Evolutionary conservation across 2,888 invertebrate genomes (phyloP).

Genomic region (Busseola fusca): DNA sequence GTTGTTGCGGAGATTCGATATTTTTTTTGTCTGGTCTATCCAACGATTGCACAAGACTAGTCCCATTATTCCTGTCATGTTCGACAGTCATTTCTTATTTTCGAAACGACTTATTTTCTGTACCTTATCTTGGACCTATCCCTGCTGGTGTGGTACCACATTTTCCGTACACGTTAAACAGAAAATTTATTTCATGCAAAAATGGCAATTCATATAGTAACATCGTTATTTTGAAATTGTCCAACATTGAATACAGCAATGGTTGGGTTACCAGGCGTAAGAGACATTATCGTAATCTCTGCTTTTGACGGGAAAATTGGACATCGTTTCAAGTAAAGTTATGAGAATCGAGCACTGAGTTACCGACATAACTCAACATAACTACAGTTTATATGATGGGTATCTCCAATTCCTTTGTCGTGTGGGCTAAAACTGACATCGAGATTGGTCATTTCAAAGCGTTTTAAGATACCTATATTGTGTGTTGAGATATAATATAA

Average conservation of each 20-base stretch:
- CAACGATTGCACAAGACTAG: no score
- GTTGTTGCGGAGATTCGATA: neutral
- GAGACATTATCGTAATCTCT: slow-evolving; percentile 4
- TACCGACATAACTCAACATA: neutral
- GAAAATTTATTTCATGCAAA: neutral
- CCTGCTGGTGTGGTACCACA: no score
- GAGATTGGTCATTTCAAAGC: neutral
- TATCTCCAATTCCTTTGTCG: neutral
- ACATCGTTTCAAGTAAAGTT: neutral
- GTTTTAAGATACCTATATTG: neutral
- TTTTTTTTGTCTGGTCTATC: neutral
- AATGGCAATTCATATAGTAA: neutral
- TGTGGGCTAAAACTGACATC: neutral
- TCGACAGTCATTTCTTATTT: neutral
- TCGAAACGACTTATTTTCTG: neutral
- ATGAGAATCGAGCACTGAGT: neutral
- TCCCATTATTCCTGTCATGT: neutral
- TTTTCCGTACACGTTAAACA: neutral
- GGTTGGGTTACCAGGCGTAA: no score
- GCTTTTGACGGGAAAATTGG: slow-evolving; percentile 11
- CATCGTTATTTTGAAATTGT: neutral
- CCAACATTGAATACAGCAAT: neutral
- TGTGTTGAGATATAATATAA: no score
- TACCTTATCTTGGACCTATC: neutral
- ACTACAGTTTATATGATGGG: neutral